phyloP scores from a whole-genome alignment of 2,797 vertebrate species.

The Benthosema pterotum region DNA sequence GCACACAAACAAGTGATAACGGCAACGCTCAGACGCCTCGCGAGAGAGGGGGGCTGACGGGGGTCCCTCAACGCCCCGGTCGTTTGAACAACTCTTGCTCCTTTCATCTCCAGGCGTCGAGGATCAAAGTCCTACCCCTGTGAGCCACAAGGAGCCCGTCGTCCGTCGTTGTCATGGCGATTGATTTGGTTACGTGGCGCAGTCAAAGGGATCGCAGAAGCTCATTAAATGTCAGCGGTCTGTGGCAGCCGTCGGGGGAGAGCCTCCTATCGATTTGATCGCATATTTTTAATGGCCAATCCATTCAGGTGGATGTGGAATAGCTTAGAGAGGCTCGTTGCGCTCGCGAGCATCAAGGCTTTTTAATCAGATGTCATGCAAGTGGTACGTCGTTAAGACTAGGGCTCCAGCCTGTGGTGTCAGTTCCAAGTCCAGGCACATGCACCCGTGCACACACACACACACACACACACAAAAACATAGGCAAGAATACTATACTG shows the following conservation, averaged over 20 bases:
- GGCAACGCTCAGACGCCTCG: slow-evolving; percentile 45
- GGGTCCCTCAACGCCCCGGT: slow-evolving; percentile 34
- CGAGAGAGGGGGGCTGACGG: slow-evolving; percentile 56
- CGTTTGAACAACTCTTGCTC: slow-evolving; percentile 57
- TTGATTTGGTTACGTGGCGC: slow-evolving; percentile 42
- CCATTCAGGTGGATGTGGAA: slow-evolving; percentile 11
- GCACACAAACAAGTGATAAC: slow-evolving; percentile 19
- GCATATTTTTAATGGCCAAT: not conserved
- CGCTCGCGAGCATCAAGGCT: not conserved
- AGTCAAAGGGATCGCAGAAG: slow-evolving; percentile 24
- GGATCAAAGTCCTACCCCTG: slow-evolving; percentile 53
- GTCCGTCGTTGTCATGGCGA: slow-evolving; percentile 47
- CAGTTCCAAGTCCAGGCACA: not conserved
- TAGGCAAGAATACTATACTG: slow-evolving; percentile 13
- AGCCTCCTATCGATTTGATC: slow-evolving; percentile 34
- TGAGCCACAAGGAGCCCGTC: slow-evolving; percentile 44
- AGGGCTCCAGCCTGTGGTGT: slow-evolving; percentile 1
- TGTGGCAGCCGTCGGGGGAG: slow-evolving; percentile 13
- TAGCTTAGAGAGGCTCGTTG: slow-evolving; percentile 24
- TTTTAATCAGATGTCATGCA: not conserved
- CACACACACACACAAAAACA: slow-evolving; percentile 8
- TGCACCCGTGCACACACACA: not conserved
- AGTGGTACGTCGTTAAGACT: slow-evolving; percentile 24
- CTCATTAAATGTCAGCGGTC: slow-evolving; percentile 30
- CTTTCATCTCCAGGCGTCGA: slow-evolving; percentile 52